Evolutionary conservation across 2,888 invertebrate species (phyloP), one percentile per base, ranked within the genome.

Genomic region (Parnassius mnemosyne): DNA sequence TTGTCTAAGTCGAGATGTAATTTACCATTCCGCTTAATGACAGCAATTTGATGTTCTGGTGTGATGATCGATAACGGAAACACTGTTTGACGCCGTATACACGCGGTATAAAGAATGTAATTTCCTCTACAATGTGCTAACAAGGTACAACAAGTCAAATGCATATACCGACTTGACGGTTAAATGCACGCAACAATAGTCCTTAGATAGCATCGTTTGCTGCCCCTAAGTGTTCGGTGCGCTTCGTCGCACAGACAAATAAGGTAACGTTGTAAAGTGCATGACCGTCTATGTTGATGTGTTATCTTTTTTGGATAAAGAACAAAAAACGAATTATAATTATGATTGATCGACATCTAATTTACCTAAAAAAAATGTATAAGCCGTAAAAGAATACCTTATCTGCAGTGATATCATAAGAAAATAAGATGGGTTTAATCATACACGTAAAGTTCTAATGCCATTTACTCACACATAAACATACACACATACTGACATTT

Each of bases 71-170:
- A 87, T 87, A 88, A 84, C 86, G 84, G 84, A 87, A 85, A 82
- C 79, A 76, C 77, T 80, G 80, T 82, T 84, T 79, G 83, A 80
- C 78, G 80, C 78, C 73, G 75, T 73, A 75, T 78, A 77, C 81
- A 80, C 78, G 80, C 53, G 43, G 81, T 84, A 82, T 84, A 82
- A 87, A 86, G 85, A 88, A 88, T 83, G 87, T 89, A 88, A 89
- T 90, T 90, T 89, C 87, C 89, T 87, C 83, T 85, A 89, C 87
- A 85, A 87, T 84, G 88, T 90, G 90, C 89, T 90, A 91, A 90
- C 90, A 90, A 90, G 89, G 80, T 77, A 80, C 80, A 78, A 78
- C 79, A 82, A 81, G 72, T 69, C 70, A 76, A 79, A 77, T 80
- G 79, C 70, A 71, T 80, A 70, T 83, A 83, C 68, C 85, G 87